phyloP scores from a whole-genome alignment of 2,888 invertebrate genomes.

The Euzophera pinguis region DNA sequence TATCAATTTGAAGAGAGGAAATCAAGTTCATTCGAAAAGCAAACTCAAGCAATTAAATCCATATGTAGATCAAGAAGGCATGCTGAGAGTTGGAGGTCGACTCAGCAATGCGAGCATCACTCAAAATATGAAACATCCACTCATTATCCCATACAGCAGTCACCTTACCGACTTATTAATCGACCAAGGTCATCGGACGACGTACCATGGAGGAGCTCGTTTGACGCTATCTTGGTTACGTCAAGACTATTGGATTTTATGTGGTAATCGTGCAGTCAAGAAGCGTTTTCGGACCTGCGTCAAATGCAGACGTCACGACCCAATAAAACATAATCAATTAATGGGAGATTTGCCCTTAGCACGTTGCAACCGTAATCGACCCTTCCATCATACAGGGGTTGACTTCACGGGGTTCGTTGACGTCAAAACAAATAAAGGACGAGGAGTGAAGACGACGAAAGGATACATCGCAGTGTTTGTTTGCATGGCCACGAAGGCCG shows the following conservation, averaged over 20 bases:
- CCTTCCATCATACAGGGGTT: constrained; percentile 19
- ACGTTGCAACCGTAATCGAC: constrained; percentile 14
- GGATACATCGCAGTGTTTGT: constrained; percentile 19
- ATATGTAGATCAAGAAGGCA: constrained; percentile 9
- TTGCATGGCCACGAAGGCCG: constrained; percentile 21
- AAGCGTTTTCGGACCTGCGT: constrained; percentile 10
- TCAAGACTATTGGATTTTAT: constrained; percentile 13
- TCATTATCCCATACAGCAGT: constrained; percentile 9
- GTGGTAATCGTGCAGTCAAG: constrained; percentile 14
- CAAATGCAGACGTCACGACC: constrained; percentile 12
- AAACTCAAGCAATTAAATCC: constrained; percentile 11
- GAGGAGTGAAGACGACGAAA: constrained; percentile 17
- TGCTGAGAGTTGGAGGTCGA: constrained; percentile 16
- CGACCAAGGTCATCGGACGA: constrained; percentile 9
- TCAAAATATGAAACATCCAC: constrained; percentile 13
- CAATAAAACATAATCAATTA: constrained; percentile 6
- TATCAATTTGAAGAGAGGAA: not conserved
- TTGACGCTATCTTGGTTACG: constrained; percentile 10
- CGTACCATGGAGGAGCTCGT: constrained; percentile 16
- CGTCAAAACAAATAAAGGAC: constrained; percentile 18
- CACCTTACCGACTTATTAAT: constrained; percentile 10
- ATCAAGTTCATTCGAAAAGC: constrained; percentile 8
- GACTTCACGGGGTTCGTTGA: constrained; percentile 20
- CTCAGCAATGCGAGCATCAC: constrained; percentile 8
- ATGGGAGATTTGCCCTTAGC: constrained; percentile 14